Base-by-base conservation (phyloP, 2,113 vertebrate species). In the Alligator mississippiensis region DNA sequence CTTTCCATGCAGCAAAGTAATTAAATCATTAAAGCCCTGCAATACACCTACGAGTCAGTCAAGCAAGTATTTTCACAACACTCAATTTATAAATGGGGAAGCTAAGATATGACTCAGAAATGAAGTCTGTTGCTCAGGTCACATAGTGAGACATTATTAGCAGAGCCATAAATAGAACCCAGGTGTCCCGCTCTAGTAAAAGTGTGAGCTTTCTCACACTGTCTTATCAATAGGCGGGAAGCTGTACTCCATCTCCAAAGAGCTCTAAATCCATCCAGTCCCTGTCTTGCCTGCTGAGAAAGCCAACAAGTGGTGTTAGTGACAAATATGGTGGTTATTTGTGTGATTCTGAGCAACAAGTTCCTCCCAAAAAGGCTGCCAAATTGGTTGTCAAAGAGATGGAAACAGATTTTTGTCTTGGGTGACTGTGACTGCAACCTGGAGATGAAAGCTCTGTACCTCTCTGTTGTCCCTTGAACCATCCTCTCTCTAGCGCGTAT, bases 31-130 rank as follows among this genome's bases (percentile, higher is more conserved):
- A 60, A 77, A 84, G 47, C 78, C 21, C 0, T 64, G 30, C 2
- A 64, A 63, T 38, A 8, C 34, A 87, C 80, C 57, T 66, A 75
- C 22, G 82, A 89, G 22, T 74, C 70, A 74, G 89, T 25, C 62
- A 84, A 77, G 91, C 10, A 34, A 83, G 81, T 95, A 94, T 82
- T 80, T 1, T 24, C 6, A 2, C 4, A 82, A 22, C 30, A 2
- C 61, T 80, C 12, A 11, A 30, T 57, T 1, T 2, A 77, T 81
- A 55, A 91, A 11, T 77, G 8, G 68, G 80, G 84, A 91, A 90
- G 84, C 93, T 62, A 84, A 66, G 87, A 80, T 47, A 28, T 90
- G 95, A 76, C 83, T 97, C 96, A 84, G 88, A 90, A 91, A 76
- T 9, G 59, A 79, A 57, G 57, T 0, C 62, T 93, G 90, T 55